Conservation (phyloP, 2,797 vertebrate genomes). For the Melanotaenia trifasciata region DNA sequence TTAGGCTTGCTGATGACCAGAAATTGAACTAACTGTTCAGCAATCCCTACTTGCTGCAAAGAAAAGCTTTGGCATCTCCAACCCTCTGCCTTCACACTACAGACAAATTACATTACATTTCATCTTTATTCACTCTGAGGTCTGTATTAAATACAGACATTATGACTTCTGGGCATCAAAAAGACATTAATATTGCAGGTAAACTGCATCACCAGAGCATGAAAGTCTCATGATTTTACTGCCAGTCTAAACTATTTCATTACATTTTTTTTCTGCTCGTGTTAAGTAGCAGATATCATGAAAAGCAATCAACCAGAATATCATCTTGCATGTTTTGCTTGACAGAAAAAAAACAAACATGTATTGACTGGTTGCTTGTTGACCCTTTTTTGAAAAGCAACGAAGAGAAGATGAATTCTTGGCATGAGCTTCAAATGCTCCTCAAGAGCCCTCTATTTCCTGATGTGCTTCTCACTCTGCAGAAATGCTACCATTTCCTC, state of each 20-base stretch:
- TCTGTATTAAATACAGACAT: constrained; percentile 8
- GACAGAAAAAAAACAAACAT: constrained; percentile 37
- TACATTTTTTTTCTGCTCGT: constrained; percentile 37
- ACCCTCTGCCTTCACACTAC: background rate
- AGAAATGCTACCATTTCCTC: constrained; percentile 69
- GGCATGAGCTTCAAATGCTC: constrained; percentile 37
- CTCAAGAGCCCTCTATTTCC: constrained; percentile 53
- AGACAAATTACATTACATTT: background rate
- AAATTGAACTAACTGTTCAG: background rate
- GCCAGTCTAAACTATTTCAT: constrained; percentile 44
- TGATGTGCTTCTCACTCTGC: constrained; percentile 55
- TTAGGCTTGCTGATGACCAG: background rate
- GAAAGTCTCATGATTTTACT: constrained; percentile 43
- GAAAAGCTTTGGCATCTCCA: background rate
- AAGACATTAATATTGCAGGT: constrained; percentile 31
- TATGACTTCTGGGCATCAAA: constrained; percentile 15
- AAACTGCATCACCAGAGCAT: constrained; percentile 27
- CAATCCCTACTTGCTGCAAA: background rate
- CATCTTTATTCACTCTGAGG: constrained; percentile 16
- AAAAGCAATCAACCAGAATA: constrained; percentile 53
- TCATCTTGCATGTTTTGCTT: constrained; percentile 45
- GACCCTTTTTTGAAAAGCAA: constrained; percentile 53
- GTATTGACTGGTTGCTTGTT: constrained; percentile 65
- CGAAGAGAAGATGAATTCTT: constrained; percentile 54
- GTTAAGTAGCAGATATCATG: constrained; percentile 59